Evolutionary conservation across 1,140 invertebrate genomes (phyloP), one percentile per base, ranked within the genome.

Genomic region (Sycophila sp.): DNA sequence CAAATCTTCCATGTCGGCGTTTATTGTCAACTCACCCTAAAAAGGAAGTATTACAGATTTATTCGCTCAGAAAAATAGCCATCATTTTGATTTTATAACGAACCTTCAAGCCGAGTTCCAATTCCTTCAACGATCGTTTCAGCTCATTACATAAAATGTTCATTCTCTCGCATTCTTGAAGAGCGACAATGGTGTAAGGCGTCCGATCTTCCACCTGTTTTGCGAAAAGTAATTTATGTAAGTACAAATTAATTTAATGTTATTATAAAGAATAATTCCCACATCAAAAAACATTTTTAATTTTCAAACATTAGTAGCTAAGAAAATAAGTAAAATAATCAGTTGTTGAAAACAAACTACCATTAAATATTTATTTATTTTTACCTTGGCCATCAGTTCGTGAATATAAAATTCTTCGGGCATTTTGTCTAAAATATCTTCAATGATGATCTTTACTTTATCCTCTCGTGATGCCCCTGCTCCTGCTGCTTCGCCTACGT

Each of bases 141-240:
- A 98, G 91, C 83, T 96, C 94, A 5, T 86, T 85, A 68, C 93
- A 94, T 1, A 99, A 86, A 10, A 89, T 87, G 81, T 98, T 99
- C 95, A 98, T 98, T 53, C 96, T 87, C 83, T 98, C 96, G 81
- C 96, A 97, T 87, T 98, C 97, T 87, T 98, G 96, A 73, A 98
- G 92, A 4, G 94, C 94, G 0, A 98, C 96, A 17, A 97, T 95
- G 0, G 95, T 92, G 77, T 92, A 98, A 0, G 96, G 96, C 2
- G 94, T 97, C 74, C 93, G 88, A 74, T 98, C 96, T 85, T 98
- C 96, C 2, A 93, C 72, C 83, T 84, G 53, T 13, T 42, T 19
- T 17, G 63, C 38, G 2, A n/a, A 56, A 36, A 65, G 60, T 34
- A 59, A 15, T 28, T n/a, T n/a, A n/a, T n/a, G n/a, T n/a, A n/a